Evolutionary conservation across 1,140 invertebrate genomes (phyloP).

Genomic region (Ectropis grisescens): DNA sequence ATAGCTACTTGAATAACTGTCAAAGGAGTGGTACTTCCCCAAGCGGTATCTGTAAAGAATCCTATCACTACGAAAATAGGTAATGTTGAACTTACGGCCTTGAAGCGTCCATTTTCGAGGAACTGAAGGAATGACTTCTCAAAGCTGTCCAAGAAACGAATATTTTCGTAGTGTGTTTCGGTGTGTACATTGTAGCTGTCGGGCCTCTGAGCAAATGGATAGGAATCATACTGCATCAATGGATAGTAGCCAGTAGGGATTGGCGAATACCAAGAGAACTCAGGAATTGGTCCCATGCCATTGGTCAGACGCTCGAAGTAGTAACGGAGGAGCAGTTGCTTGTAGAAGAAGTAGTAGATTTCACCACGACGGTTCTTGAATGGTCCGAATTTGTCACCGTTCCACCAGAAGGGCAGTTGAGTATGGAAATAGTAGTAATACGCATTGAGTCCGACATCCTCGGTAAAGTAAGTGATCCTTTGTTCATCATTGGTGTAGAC

Average conservation of each 20-base stretch:
- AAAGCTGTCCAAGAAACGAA: slow-evolving; percentile 41
- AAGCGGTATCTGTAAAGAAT: too few species aligned
- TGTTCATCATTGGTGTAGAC: slow-evolving; percentile 70
- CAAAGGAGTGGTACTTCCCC: too few species aligned
- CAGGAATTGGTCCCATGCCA: slow-evolving; percentile 72
- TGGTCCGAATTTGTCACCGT: slow-evolving; percentile 57
- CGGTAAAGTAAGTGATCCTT: slow-evolving; percentile 78
- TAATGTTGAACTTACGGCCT: slow-evolving; percentile 43
- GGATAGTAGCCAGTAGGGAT: slow-evolving; percentile 73
- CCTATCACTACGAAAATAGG: too few species aligned
- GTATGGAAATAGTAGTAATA: slow-evolving; percentile 80
- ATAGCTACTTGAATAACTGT: too few species aligned
- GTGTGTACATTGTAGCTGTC: slow-evolving; percentile 34
- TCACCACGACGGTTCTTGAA: slow-evolving; percentile 72
- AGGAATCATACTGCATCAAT: slow-evolving; percentile 28
- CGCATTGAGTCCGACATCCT: slow-evolving; percentile 78
- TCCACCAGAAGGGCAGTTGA: slow-evolving; percentile 76
- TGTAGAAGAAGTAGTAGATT: slow-evolving; percentile 73
- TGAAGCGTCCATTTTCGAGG: slow-evolving; percentile 39
- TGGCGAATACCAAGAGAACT: slow-evolving; percentile 70
- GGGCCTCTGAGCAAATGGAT: slow-evolving; percentile 41
- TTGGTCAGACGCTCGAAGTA: slow-evolving; percentile 77
- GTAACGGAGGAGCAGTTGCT: slow-evolving; percentile 77
- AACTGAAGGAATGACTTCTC: slow-evolving; percentile 46
- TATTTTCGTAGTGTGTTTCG: slow-evolving; percentile 30